phyloP scores from a whole-genome alignment of 2,797 vertebrate species.

The Fundulus diaphanus region DNA sequence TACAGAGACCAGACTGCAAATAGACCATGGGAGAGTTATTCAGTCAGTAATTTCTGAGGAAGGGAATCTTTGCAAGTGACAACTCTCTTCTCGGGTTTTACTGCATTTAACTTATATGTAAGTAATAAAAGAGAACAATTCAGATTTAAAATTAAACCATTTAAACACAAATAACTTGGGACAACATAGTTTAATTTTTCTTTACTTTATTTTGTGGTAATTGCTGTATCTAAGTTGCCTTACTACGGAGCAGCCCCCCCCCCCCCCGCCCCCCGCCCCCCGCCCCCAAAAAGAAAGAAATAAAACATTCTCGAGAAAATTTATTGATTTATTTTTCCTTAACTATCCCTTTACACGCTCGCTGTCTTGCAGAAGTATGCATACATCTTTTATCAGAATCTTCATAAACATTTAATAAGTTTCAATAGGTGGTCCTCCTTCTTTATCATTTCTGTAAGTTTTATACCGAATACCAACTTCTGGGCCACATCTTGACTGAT shows the following conservation, averaged over 20 bases:
- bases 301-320: no score
- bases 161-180: not conserved
- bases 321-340: no score
- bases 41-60: not conserved
- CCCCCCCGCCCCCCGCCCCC: no score
- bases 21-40: not conserved
- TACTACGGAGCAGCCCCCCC: no score
- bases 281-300: no score
- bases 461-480: not conserved
- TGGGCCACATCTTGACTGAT: not conserved
- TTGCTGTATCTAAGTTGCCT: not conserved
- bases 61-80: not conserved
- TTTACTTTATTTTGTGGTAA: not conserved
- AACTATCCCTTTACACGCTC: no score
- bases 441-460: not conserved
- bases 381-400: not conserved
- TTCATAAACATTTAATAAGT: not conserved
- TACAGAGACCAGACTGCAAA: not conserved
- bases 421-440: not conserved
- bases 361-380: not conserved
- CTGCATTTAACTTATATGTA: conserved; percentile 1
- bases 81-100: not conserved
- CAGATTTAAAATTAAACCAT: not conserved
- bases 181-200: not conserved
- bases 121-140: not conserved